Conservation (phyloP, 2,888 invertebrate genomes). For the Bellardia bayeri region DNA sequence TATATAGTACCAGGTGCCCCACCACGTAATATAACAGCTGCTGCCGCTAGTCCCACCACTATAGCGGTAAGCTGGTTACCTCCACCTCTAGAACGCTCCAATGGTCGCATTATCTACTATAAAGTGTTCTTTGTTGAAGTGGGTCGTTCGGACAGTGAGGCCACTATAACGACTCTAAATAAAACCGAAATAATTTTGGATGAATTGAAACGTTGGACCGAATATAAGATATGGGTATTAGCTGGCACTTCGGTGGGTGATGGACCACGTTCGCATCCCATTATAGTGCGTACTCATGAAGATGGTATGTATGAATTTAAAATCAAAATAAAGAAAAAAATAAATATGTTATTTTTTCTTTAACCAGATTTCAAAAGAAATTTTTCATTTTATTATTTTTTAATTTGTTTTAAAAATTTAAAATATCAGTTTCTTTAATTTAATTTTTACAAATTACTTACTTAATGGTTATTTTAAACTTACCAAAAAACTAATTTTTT, state of each 20-base stretch:
- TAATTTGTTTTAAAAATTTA: constrained; percentile 19
- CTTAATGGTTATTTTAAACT: constrained; percentile 18
- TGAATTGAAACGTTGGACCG: constrained; percentile 96
- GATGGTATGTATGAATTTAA: constrained; percentile 93
- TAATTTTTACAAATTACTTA: constrained; percentile 42
- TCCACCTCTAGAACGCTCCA: constrained; percentile 94
- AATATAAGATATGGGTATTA: constrained; percentile 98
- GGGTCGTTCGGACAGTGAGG: constrained; percentile 93
- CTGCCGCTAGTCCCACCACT: constrained; percentile 94
- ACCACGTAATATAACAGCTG: constrained; percentile 96
- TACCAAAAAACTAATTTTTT: constrained; percentile 61
- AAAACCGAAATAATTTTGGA: constrained; percentile 92
- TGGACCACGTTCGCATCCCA: constrained; percentile 96
- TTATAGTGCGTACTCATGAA: constrained; percentile 97
- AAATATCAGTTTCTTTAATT: constrained; percentile 15
- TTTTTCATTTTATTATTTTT: constrained; percentile 9
- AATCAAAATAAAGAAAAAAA: constrained; percentile 18
- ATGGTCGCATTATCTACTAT: constrained; percentile 97
- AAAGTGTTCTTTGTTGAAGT: constrained; percentile 95
- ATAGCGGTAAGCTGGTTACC: constrained; percentile 96
- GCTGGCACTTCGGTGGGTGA: constrained; percentile 98
- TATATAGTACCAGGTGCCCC: constrained; percentile 96
- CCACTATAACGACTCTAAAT: constrained; percentile 91
- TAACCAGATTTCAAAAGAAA: not conserved
- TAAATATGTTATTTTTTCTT: constrained; percentile 37